phyloP scores from a whole-genome alignment of 2,113 vertebrate genomes.

The Garra rufa region DNA sequence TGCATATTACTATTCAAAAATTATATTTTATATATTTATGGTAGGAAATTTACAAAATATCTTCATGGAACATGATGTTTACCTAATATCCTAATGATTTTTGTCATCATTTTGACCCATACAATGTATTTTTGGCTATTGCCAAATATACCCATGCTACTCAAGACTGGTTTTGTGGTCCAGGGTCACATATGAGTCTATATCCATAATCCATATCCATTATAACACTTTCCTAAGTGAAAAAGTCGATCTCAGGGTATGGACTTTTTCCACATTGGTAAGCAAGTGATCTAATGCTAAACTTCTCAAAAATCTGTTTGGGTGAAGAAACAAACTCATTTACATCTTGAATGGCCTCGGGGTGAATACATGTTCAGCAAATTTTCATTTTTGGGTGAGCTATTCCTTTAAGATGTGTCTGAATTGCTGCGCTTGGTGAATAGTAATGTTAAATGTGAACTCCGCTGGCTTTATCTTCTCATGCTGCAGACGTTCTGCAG shows the following conservation, averaged over 20 bases:
- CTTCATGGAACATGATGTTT: too few relatives aligned
- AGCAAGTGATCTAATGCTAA: not conserved
- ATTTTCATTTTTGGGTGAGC: not conserved
- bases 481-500: not conserved
- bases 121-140: too few relatives aligned
- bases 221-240: not conserved
- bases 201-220: too few relatives aligned
- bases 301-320: not conserved
- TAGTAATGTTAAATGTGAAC: slow-evolving; percentile 52
- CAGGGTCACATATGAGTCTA: not conserved
- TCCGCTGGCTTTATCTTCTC: slow-evolving; percentile 30
- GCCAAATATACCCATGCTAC: too few relatives aligned
- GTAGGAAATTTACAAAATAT: too few relatives aligned
- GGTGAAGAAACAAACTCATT: not conserved
- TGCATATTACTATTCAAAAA: too few relatives aligned
- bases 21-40: too few relatives aligned
- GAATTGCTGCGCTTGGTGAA: slow-evolving; percentile 28
- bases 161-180: too few relatives aligned
- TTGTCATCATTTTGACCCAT: too few relatives aligned
- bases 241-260: not conserved
- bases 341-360: not conserved
- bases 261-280: not conserved
- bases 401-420: slow-evolving; percentile 11
- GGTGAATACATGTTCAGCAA: not conserved
- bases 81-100: too few relatives aligned